phyloP scores from a whole-genome alignment of 2,888 invertebrate genomes.

The Chrysodeixis includens region DNA sequence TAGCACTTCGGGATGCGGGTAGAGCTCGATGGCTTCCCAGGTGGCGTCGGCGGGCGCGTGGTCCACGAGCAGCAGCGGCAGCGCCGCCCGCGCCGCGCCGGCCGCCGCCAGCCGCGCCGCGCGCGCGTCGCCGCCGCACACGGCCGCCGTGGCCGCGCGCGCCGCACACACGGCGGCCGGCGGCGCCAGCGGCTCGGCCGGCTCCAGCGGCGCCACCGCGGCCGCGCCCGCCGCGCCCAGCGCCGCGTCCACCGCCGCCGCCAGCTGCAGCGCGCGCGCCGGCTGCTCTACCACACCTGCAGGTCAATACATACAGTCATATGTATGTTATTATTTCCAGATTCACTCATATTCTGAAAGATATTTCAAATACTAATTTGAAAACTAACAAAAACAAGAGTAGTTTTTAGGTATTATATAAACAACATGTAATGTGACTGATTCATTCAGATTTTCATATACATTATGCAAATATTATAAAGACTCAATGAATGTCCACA shows the following conservation, averaged over 20 bases:
- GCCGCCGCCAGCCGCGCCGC: slow-evolving; percentile 65
- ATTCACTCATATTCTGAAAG: too few species aligned
- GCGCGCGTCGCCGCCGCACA: slow-evolving; percentile 57
- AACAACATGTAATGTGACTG: too few species aligned
- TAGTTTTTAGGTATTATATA: too few species aligned
- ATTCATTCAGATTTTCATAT: too few species aligned
- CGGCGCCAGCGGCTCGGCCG: slow-evolving; percentile 59
- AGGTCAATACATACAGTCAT: neutral
- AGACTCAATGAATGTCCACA: too few species aligned
- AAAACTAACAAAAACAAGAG: too few species aligned
- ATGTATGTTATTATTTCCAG: too few species aligned
- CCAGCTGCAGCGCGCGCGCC: slow-evolving; percentile 61
- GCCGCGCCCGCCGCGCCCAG: slow-evolving; percentile 45
- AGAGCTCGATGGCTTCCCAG: slow-evolving; percentile 72
- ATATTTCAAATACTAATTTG: too few species aligned
- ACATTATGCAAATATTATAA: too few species aligned
- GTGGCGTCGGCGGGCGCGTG: slow-evolving; percentile 59
- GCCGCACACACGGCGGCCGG: slow-evolving; percentile 57
- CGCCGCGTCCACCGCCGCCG: slow-evolving; percentile 66
- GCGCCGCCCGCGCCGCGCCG: slow-evolving; percentile 73
- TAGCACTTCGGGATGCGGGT: slow-evolving; percentile 70
- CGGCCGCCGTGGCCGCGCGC: slow-evolving; percentile 52
- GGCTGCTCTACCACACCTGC: slow-evolving; percentile 70
- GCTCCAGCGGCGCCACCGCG: slow-evolving; percentile 50
- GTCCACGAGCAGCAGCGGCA: slow-evolving; percentile 72